phyloP scores from a whole-genome alignment of 2,888 invertebrate species.

The Caenorhabditis imperialis region DNA sequence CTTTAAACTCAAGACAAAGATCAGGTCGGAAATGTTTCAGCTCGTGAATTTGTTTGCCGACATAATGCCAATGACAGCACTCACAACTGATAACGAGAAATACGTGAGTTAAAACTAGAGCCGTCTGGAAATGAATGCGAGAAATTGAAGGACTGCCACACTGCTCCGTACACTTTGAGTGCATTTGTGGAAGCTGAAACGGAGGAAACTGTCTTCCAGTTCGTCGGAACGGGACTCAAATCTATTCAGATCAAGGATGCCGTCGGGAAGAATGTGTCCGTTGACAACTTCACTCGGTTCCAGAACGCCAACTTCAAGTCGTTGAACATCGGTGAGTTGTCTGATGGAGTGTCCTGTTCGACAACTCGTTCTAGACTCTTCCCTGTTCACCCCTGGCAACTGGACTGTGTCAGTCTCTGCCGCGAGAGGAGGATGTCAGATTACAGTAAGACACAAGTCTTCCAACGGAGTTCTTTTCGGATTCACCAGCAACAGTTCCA shows the following conservation, averaged over 20 bases:
- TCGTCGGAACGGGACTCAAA: conserved; percentile 24
- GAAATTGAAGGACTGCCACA: conserved; percentile 13
- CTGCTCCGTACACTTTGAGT: conserved; percentile 6
- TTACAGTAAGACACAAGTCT: conserved; percentile 26
- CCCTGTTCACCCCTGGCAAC: conserved; percentile 4
- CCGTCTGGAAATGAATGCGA: not conserved
- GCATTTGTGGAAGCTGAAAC: conserved; percentile 22
- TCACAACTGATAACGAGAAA: conserved; percentile 33
- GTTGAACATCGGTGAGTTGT: conserved; percentile 23
- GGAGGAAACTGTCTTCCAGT: conserved; percentile 11
- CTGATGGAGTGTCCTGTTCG: too few species aligned
- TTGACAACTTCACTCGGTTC: not conserved
- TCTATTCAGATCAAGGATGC: conserved; percentile 7
- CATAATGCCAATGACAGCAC: conserved; percentile 16
- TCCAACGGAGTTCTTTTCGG: conserved; percentile 22
- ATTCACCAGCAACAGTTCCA: conserved; percentile 11
- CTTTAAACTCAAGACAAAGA: not conserved
- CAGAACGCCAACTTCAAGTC: conserved; percentile 12
- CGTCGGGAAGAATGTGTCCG: conserved; percentile 3
- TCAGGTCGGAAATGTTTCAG: not conserved
- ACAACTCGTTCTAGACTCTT: conserved; percentile 1
- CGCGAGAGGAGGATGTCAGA: conserved; percentile 31
- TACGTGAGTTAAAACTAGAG: conserved; percentile 10
- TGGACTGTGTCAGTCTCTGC: conserved; percentile 23
- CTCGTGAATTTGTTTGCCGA: conserved; percentile 22